Conservation (phyloP, 2,888 invertebrate species). For the Zaprionus bogoriensis region DNA sequence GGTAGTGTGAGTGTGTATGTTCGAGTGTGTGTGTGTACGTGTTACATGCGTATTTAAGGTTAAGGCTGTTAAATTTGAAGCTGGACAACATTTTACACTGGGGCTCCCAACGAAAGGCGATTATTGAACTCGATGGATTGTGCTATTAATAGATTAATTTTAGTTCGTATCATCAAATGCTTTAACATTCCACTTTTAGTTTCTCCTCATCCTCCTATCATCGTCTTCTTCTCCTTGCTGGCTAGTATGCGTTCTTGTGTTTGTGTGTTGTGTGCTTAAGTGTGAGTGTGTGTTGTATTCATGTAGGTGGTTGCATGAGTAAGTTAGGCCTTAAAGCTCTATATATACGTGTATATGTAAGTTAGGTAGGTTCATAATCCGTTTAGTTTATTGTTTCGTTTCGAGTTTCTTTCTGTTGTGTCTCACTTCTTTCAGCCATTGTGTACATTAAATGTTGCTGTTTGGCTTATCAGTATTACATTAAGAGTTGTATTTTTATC, state of each 20-base stretch:
- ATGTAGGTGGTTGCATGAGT: conserved; percentile 36
- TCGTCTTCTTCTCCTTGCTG: conserved; percentile 43
- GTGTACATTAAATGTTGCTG: conserved; percentile 51
- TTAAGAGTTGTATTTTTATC: conserved; percentile 8
- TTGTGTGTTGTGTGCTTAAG: conserved; percentile 49
- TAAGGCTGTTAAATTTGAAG: conserved; percentile 37
- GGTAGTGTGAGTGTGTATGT: conserved; percentile 25
- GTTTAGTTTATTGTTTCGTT: conserved; percentile 63
- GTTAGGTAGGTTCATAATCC: conserved; percentile 22
- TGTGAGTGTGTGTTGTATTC: no score
- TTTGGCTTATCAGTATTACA: conserved; percentile 32
- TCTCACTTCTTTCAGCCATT: conserved; percentile 62
- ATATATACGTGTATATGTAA: conserved; percentile 24
- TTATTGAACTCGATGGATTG: conserved; percentile 15
- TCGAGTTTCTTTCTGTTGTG: conserved; percentile 49
- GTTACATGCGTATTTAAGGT: conserved; percentile 18
- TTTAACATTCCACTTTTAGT: conserved; percentile 29
- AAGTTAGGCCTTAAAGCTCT: conserved; percentile 55
- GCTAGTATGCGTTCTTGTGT: conserved; percentile 71
- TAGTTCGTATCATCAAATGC: conserved; percentile 50
- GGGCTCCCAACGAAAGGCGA: conserved; percentile 45
- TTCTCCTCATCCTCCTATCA: conserved; percentile 12
- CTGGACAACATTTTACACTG: conserved; percentile 62
- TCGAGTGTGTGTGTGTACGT: conserved; percentile 15
- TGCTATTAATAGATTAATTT: conserved; percentile 30